These are phyloP conservation scores for Porites australiensis DNA, from an alignment of 64 coral and sea anemone genomes.

Conservation along the genomic window DNA sequence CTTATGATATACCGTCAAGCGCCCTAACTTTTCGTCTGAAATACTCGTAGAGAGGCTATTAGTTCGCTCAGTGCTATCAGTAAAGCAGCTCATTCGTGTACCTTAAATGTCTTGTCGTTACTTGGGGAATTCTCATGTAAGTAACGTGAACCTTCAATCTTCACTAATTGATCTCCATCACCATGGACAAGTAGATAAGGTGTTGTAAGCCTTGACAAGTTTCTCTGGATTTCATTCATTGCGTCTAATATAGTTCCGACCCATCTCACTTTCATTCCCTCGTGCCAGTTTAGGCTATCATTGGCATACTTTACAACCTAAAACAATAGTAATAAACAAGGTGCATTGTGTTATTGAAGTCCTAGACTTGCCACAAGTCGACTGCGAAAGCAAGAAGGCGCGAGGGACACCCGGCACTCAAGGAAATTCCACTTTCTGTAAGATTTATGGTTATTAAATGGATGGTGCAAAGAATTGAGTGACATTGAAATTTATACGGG, in stretches of 20 bases:
- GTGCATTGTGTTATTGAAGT: no score
- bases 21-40: no score
- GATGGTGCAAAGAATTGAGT: no score
- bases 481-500: no score
- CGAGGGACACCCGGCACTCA: no score
- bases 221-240: constrained; percentile 71
- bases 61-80: no score
- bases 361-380: no score
- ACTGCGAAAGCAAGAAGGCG: no score
- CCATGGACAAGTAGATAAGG: constrained; percentile 88
- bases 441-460: no score
- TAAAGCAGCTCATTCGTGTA: constrained; percentile 12
- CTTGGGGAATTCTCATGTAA: constrained; percentile 66
- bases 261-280: constrained; percentile 75
- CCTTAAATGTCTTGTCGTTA: constrained; percentile 89
- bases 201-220: constrained; percentile 48
- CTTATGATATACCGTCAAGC: no score
- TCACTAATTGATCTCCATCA: constrained; percentile 64
- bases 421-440: no score
- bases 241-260: constrained; percentile 52
- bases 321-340: not conserved
- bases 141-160: constrained; percentile 63
- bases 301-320: constrained; percentile 78
- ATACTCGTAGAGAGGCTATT: no score
- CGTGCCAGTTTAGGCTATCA: constrained; percentile 85